Conservation (phyloP, 2,888 invertebrate genomes). For the Troilus luridus region DNA sequence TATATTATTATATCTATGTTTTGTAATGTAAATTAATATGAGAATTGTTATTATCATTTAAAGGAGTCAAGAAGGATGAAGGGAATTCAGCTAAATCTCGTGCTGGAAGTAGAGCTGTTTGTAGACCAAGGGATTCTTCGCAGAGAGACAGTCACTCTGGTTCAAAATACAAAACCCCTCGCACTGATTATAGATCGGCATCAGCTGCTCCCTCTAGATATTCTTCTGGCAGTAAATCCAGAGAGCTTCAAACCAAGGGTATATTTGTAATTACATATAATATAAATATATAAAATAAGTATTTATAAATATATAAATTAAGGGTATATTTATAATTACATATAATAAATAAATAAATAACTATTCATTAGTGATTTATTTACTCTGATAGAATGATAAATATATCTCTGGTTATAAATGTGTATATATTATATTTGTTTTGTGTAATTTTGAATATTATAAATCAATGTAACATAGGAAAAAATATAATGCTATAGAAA, state of each 20-base stretch:
- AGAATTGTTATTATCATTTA: background rate
- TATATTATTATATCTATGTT: background rate
- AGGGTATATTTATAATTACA: no score
- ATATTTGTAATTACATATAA: background rate
- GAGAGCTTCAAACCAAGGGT: background rate
- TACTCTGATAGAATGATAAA: no score
- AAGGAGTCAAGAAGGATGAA: background rate
- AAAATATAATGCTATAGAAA: no score
- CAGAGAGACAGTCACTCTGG: background rate
- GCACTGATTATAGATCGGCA: background rate
- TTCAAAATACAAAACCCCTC: background rate
- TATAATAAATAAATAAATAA: no score
- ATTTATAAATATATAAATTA: no score
- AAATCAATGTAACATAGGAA: no score
- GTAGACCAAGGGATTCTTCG: background rate
- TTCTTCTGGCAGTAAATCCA: background rate
- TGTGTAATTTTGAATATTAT: no score
- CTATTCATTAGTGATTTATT: no score
- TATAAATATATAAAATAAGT: no score
- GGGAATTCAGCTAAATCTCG: background rate
- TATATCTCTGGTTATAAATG: no score
- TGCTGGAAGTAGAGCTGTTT: background rate
- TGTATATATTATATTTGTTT: no score
- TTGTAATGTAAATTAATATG: background rate
- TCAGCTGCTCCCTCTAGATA: background rate